Evolutionary conservation across 1,140 invertebrate genomes (phyloP).

Genomic region (Hirudo medicinalis): DNA sequence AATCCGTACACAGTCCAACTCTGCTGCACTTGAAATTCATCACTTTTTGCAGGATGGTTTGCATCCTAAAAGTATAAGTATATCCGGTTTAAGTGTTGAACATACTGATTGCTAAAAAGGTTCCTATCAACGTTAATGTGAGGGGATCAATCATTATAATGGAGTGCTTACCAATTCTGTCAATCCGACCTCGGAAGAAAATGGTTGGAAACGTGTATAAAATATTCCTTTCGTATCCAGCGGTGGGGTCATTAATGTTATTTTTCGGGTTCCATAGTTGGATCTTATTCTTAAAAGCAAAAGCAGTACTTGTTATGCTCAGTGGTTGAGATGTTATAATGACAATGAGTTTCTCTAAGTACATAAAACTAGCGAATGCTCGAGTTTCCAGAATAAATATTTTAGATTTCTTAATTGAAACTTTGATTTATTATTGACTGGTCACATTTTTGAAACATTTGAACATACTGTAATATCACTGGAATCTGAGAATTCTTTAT

Average conservation of each 20-base stretch:
- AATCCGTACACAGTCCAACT: constrained; percentile 26
- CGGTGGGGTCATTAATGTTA: constrained; percentile 3
- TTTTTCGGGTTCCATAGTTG: constrained; percentile 6
- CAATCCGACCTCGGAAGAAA: constrained; percentile 6
- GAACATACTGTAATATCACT: constrained; percentile 15
- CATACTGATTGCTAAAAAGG: background rate
- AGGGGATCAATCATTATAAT: background rate
- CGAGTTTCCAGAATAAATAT: background rate
- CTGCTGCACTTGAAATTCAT: constrained; percentile 5
- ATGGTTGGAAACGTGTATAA: constrained; percentile 16
- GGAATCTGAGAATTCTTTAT: constrained; percentile 8
- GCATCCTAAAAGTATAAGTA: constrained; percentile 18
- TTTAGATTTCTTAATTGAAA: background rate
- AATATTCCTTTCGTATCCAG: background rate
- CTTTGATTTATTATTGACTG: background rate
- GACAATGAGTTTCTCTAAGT: background rate
- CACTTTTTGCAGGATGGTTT: constrained; percentile 22
- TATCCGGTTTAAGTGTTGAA: background rate
- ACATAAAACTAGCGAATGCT: background rate
- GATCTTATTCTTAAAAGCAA: constrained; percentile 3
- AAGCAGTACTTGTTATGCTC: background rate
- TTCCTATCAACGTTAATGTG: too few species aligned
- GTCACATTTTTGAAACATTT: background rate
- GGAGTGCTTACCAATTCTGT: constrained; percentile 14
- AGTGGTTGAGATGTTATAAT: background rate